phyloP scores from a whole-genome alignment of 1,140 invertebrate species.

The Drosophila repleta region DNA sequence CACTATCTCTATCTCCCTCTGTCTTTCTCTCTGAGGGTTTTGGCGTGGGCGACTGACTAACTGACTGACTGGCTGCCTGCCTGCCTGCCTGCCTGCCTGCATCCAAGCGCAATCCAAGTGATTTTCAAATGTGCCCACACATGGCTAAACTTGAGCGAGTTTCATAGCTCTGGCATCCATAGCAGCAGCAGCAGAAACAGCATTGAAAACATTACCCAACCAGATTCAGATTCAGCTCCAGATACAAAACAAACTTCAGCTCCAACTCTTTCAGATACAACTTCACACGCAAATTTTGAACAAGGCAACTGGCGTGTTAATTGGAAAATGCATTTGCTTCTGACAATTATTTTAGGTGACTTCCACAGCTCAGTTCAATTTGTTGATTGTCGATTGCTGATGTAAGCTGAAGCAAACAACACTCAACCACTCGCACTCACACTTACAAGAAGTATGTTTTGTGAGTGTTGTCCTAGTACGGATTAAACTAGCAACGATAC shows the following conservation, averaged over 20 bases:
- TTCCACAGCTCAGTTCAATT: constrained; percentile 25
- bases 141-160: constrained; percentile 47
- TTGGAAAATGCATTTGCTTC: constrained; percentile 70
- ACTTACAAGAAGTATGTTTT: constrained; percentile 10
- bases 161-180: constrained; percentile 30
- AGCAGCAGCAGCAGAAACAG: constrained; percentile 4
- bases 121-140: constrained; percentile 57
- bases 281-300: constrained; percentile 31
- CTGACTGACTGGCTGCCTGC: constrained; percentile 9
- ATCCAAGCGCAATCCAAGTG: constrained; percentile 34
- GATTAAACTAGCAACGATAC: constrained; percentile 4
- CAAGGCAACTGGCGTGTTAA: constrained; percentile 62
- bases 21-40: not conserved
- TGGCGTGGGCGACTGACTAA: constrained; percentile 33
- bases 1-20: not conserved
- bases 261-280: not conserved
- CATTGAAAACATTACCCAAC: constrained; percentile 40
- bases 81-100: constrained; percentile 21
- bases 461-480: constrained; percentile 7
- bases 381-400: constrained; percentile 40
- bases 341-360: constrained; percentile 69
- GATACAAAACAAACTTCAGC: constrained; percentile 20
- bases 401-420: constrained; percentile 4
- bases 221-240: constrained; percentile 20
- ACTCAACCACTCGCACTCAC: constrained; percentile 26